These are phyloP conservation scores for Urosaurus nigricauda DNA, from an alignment of 2,797 vertebrate species.

Conservation along the genomic window DNA sequence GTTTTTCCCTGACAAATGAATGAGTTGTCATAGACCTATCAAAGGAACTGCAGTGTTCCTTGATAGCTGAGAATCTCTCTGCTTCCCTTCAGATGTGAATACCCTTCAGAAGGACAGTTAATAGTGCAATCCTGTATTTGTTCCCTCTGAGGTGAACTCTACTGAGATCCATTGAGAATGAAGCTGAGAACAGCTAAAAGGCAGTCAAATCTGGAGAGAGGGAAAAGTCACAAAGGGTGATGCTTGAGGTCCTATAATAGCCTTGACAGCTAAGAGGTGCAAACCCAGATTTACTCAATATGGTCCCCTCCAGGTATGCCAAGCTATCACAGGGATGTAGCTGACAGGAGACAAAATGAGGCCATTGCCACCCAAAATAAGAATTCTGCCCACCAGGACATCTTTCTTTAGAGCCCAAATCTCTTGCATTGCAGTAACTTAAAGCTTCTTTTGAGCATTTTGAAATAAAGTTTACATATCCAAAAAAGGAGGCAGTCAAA, in stretches of 20 bases:
- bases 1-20: neutral
- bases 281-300: neutral
- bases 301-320: neutral
- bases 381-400: too few species aligned
- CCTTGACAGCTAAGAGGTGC: neutral
- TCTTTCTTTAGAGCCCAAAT: too few species aligned
- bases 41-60: neutral
- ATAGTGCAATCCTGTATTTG: neutral
- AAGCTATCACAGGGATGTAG: neutral
- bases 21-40: neutral
- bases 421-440: too few species aligned
- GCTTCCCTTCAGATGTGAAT: neutral
- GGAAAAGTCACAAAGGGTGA: neutral
- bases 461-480: too few species aligned
- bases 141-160: neutral
- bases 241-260: neutral
- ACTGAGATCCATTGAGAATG: neutral
- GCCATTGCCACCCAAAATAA: too few species aligned
- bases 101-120: neutral
- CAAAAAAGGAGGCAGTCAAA: too few species aligned
- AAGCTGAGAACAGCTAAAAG: neutral
- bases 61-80: neutral
- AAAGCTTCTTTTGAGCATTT: too few species aligned
- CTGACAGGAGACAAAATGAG: too few species aligned
- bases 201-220: neutral